A percentile compares a stretch with the other conserved stretches of the same genome.
Evolutionary conservation across 2,888 invertebrate species (phyloP).

Genomic region (Cheilosia scutellata): DNA sequence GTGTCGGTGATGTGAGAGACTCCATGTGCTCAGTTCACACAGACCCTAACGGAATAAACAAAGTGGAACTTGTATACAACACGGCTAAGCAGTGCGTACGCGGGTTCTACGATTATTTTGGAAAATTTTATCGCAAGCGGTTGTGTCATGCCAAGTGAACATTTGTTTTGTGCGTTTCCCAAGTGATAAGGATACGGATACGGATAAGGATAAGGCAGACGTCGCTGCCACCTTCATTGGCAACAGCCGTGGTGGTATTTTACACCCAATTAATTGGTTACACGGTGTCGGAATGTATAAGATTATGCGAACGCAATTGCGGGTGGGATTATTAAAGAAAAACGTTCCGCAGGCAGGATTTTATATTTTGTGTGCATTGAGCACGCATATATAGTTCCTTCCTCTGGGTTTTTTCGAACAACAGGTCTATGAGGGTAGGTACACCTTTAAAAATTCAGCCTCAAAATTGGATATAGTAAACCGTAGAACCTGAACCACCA

Average conservation of each 20-base stretch:
- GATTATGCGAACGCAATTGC: conserved; percentile 48
- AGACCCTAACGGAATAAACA: conserved; percentile 40
- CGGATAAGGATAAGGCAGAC: conserved; percentile 34
- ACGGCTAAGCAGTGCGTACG: conserved; percentile 39
- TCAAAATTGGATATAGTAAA: too few relatives aligned
- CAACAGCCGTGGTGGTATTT: conserved; percentile 53
- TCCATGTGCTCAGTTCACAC: background rate
- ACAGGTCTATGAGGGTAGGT: background rate
- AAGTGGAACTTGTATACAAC: conserved; percentile 5
- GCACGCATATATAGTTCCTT: conserved; percentile 17
- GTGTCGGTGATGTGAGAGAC: background rate
- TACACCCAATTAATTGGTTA: conserved; percentile 66
- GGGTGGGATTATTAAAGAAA: conserved; percentile 45
- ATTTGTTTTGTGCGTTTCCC: conserved; percentile 69
- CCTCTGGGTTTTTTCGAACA: background rate
- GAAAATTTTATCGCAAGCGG: conserved; percentile 63
- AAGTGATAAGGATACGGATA: conserved; percentile 64
- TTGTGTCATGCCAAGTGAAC: conserved; percentile 74
- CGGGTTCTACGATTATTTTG: conserved; percentile 62
- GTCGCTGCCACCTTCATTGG: background rate
- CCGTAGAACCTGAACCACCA: too few relatives aligned
- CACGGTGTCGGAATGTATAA: conserved; percentile 63
- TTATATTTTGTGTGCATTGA: conserved; percentile 18
- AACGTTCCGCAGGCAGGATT: conserved; percentile 31
- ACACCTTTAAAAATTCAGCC: background rate